Evolutionary conservation across 2,113 vertebrate species (phyloP), one percentile per base, ranked within the genome.

Genomic region (Scopus umbretta): DNA sequence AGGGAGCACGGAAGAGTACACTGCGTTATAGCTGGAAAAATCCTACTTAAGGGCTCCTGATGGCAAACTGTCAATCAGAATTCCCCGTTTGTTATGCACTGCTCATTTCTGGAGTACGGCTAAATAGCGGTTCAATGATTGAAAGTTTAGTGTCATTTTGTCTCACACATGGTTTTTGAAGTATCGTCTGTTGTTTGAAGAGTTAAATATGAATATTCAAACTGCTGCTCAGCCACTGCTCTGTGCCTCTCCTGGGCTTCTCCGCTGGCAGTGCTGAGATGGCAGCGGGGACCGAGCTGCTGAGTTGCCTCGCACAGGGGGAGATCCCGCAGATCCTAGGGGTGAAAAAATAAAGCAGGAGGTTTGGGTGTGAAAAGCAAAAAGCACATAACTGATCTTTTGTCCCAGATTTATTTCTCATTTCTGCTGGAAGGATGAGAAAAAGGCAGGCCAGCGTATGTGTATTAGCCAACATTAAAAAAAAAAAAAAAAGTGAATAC

Each of bases 131-230:
- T 66, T 87, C 86, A 83, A 71, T 20, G 79, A 80, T 30, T 55
- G 78, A 81, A 94, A 96, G 89, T 94, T 90, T 93, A 90, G 88
- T 32, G 50, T 56, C 59, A 47, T 83, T 97, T 95, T 76, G 67
- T 74, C 93, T 93, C 91, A 90, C 90, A 26, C 52, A 22, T 32
- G 86, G 71, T 58, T 88, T 88, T 82, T 70, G 81, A 92, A 93
- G 91, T 66, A 88, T 88, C 89, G 90, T 68, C 45, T 45, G 89
- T 76, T 90, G 84, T 83, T 71, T 80, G 95, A 95, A 92, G 95
- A 90, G 89, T 92, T 94, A 92, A 94, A 80, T 74, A 71, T 43
- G 89, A 92, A 92, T 88, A 96, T 96, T 88, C 87, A 82, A 26
- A 94, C 13, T 56, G 78, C 86, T 82, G 94, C 56, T 94, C 56